Conservation (phyloP, 2,888 invertebrate species). For the Pterostichus madidus region DNA sequence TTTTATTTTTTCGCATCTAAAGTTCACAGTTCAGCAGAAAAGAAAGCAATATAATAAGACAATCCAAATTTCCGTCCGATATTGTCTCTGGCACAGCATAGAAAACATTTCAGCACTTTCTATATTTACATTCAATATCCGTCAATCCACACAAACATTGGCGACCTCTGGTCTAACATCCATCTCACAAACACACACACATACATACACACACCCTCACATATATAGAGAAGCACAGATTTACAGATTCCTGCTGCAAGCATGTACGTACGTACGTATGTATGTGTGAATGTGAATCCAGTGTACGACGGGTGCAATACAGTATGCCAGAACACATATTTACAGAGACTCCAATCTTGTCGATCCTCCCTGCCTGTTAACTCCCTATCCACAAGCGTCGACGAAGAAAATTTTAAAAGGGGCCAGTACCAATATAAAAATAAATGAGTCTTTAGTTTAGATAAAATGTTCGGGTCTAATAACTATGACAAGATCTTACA, state of each 20-base stretch:
- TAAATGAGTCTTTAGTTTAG: too few species aligned
- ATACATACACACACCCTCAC: background rate
- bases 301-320: conserved; percentile 18
- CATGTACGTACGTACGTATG: background rate
- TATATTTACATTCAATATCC: conserved; percentile 52
- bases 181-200: background rate
- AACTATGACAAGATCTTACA: too few species aligned
- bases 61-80: conserved; percentile 9
- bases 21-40: background rate
- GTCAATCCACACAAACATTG: conserved; percentile 46
- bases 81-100: conserved; percentile 20
- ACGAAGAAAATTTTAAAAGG: too few species aligned
- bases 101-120: conserved; percentile 37
- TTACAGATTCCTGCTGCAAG: background rate
- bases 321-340: conserved; percentile 44
- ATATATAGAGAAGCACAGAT: background rate
- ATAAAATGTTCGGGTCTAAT: too few species aligned
- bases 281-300: conserved; percentile 13
- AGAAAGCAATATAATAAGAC: conserved; percentile 25
- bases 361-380: conserved; percentile 16
- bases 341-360: conserved; percentile 58
- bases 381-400: too few species aligned
- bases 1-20: background rate
- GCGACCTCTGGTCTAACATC: conserved; percentile 33
- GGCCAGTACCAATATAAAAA: too few species aligned